Conservation (phyloP, 2,797 vertebrate species). For the Microctenopoma lineatum region DNA sequence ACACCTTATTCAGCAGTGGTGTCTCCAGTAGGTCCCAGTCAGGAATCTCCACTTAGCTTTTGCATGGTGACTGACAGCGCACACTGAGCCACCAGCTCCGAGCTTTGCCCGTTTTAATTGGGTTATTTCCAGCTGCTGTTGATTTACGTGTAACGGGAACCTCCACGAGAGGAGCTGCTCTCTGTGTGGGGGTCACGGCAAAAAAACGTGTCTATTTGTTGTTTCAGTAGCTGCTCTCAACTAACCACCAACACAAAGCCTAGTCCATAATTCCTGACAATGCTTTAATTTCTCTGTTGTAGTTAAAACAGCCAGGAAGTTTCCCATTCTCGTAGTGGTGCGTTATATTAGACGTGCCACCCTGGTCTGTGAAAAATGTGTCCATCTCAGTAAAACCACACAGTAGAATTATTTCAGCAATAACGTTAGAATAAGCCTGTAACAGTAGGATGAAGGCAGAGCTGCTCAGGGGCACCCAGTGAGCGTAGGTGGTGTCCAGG, state of each 20-base stretch:
- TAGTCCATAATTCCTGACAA: neutral
- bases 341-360: no score
- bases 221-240: neutral
- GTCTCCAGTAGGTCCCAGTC: neutral
- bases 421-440: no score
- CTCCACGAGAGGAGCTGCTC: slow-evolving; percentile 38
- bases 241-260: neutral
- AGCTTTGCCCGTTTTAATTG: slow-evolving; percentile 39
- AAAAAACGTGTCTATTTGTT: slow-evolving; percentile 4
- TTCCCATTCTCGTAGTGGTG: no score
- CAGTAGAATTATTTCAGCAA: no score
- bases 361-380: no score
- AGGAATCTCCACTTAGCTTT: neutral
- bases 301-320: no score
- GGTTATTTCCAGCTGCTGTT: slow-evolving; percentile 52
- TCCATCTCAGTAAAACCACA: no score
- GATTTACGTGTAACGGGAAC: slow-evolving; percentile 28
- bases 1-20: neutral
- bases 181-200: slow-evolving; percentile 21
- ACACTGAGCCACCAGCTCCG: neutral
- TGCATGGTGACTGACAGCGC: slow-evolving; percentile 22
- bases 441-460: no score
- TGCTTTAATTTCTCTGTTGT: no score
- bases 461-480: no score
- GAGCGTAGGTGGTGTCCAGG: neutral